These are phyloP conservation scores for Cephus pygmeus DNA, from an alignment of 2,888 invertebrate species.

Conservation along the genomic window DNA sequence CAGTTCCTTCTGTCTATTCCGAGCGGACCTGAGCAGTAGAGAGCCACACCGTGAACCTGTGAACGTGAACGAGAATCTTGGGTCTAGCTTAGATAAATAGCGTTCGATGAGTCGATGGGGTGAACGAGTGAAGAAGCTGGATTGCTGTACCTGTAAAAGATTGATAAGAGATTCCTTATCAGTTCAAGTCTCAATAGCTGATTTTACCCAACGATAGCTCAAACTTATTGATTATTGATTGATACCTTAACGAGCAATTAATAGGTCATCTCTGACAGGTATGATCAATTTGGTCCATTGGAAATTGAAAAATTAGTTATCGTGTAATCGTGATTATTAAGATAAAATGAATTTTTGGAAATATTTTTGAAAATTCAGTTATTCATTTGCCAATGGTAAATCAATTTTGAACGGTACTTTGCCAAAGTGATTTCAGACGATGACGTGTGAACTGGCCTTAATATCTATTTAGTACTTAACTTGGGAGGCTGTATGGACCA, in stretches of 20 bases:
- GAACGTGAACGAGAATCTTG: background rate
- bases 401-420: background rate
- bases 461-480: background rate
- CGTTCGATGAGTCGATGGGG: background rate
- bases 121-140: background rate
- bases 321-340: too few species aligned
- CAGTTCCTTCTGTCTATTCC: conserved; percentile 31
- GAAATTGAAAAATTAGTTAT: too few species aligned
- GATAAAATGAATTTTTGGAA: background rate
- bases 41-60: background rate
- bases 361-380: background rate
- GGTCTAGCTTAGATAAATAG: background rate
- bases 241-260: too few species aligned
- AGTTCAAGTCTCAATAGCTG: background rate
- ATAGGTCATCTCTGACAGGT: background rate
- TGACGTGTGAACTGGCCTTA: background rate
- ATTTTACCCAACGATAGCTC: too few species aligned
- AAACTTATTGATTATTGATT: background rate
- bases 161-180: background rate
- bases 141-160: background rate
- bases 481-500: background rate
- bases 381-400: background rate
- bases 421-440: background rate
- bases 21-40: background rate
- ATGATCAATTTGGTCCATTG: background rate